A percentile compares a stretch with the other conserved stretches of the same genome.
Conservation (phyloP, 2,888 invertebrate species). For the Nipponacmea schrenckii region DNA sequence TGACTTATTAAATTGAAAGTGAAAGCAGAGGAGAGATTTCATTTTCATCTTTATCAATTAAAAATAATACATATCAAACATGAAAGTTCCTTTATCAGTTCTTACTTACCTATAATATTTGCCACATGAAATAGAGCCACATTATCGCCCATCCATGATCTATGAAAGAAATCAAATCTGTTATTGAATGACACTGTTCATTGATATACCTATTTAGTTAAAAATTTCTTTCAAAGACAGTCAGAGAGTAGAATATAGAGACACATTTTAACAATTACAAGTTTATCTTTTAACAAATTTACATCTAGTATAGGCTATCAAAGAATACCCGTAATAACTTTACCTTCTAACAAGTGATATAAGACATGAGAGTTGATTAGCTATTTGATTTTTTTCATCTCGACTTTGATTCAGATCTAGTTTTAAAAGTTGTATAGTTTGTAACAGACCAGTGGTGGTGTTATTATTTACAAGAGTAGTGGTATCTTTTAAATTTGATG, state of each 20-base stretch:
- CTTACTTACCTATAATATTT: conserved; percentile 56
- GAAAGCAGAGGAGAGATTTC: too few species aligned
- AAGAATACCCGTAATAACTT: background rate
- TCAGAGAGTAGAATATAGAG: too few species aligned
- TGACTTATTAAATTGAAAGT: too few species aligned
- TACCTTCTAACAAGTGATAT: conserved; percentile 60
- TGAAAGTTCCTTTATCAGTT: too few species aligned
- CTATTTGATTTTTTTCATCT: conserved; percentile 47
- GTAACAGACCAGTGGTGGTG: conserved; percentile 39
- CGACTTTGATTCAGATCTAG: conserved; percentile 45
- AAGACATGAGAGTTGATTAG: conserved; percentile 56
- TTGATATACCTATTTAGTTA: too few species aligned
- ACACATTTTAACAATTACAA: too few species aligned
- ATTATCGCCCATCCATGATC: conserved; percentile 59
- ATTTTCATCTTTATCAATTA: too few species aligned
- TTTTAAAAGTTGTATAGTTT: conserved; percentile 45
- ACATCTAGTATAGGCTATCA: too few species aligned
- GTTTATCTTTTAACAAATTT: too few species aligned
- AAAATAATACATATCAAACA: too few species aligned
- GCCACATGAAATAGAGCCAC: conserved; percentile 55
- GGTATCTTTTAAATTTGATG: background rate
- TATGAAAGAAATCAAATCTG: conserved; percentile 27
- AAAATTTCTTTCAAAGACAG: too few species aligned
- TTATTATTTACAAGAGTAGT: background rate
- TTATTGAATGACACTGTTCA: too few species aligned